Percentiles rank a stretch among this genome's conserved stretches.
phyloP scores from a whole-genome alignment of 1,140 invertebrate species.

The Listronotus oregonensis region DNA sequence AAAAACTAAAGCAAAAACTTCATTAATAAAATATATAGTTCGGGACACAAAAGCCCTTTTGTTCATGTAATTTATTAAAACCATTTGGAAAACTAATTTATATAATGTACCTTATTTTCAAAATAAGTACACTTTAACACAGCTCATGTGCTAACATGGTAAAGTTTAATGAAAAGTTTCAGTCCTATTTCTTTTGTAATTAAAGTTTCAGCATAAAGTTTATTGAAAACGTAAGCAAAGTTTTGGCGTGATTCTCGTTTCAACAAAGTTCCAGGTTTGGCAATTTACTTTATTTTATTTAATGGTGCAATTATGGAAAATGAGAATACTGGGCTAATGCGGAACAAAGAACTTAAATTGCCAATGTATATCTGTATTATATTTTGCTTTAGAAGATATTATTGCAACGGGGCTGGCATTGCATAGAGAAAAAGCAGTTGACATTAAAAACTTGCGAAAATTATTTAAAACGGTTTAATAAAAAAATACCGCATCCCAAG shows the following conservation, averaged over 20 bases:
- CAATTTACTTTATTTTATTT: constrained; percentile 38
- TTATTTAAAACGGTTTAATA: no score
- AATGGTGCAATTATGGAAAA: constrained; percentile 34
- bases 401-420: no score
- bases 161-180: constrained; percentile 36
- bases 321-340: neutral
- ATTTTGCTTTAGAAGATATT: no score
- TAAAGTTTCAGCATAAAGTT: constrained; percentile 43
- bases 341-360: no score
- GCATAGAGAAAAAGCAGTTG: no score
- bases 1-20: no score
- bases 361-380: no score
- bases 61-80: no score
- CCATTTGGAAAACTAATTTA: constrained; percentile 2
- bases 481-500: no score
- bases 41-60: no score
- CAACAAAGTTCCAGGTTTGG: constrained; percentile 28
- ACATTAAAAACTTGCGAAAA: no score
- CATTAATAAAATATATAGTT: no score
- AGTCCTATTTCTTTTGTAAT: constrained; percentile 42
- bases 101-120: constrained; percentile 4
- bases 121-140: constrained; percentile 5
- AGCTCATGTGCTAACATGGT: constrained; percentile 19
- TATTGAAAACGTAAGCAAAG: constrained; percentile 45
- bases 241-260: constrained; percentile 31